These are phyloP conservation scores for Rutpela maculata DNA, from an alignment of 2,888 invertebrate species.

Conservation along the genomic window DNA sequence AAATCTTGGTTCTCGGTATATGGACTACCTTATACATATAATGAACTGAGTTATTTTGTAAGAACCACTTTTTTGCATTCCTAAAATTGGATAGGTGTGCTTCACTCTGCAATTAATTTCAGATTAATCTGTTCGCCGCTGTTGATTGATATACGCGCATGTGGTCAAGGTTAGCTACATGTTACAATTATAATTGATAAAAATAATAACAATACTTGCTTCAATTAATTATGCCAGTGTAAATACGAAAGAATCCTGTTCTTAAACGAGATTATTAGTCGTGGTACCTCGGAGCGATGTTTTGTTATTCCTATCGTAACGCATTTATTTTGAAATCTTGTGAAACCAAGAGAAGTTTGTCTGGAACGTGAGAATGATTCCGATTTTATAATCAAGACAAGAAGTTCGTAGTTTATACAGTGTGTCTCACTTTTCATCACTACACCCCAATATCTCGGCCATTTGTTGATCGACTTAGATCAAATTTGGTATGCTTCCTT, in stretches of 20 bases:
- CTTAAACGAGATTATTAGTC: slow-evolving; percentile 8
- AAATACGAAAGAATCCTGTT: slow-evolving; percentile 12
- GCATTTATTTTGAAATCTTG: neutral
- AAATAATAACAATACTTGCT: slow-evolving; percentile 9
- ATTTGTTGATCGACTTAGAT: too few relatives aligned
- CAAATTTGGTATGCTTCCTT: too few relatives aligned
- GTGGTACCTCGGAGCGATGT: slow-evolving; percentile 1
- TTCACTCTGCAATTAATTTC: slow-evolving; percentile 2
- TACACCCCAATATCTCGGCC: too few relatives aligned
- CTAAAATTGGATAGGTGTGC: slow-evolving; percentile 13
- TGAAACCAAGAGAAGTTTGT: neutral
- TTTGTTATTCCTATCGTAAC: neutral
- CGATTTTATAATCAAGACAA: neutral
- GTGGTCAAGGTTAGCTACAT: slow-evolving; percentile 22
- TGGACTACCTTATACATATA: too few relatives aligned
- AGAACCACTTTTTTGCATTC: neutral
- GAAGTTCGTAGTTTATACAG: neutral
- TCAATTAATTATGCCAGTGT: slow-evolving; percentile 2
- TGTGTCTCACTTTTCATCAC: too few relatives aligned
- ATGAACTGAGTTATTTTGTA: too few relatives aligned
- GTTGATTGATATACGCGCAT: slow-evolving; percentile 22
- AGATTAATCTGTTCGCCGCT: slow-evolving; percentile 17
- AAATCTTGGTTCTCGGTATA: too few relatives aligned
- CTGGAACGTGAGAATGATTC: neutral
- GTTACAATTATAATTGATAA: slow-evolving; percentile 26